Evolutionary conservation across 92 coral and sea anemone genomes (phyloP).

Genomic region (Porites cylindrica): DNA sequence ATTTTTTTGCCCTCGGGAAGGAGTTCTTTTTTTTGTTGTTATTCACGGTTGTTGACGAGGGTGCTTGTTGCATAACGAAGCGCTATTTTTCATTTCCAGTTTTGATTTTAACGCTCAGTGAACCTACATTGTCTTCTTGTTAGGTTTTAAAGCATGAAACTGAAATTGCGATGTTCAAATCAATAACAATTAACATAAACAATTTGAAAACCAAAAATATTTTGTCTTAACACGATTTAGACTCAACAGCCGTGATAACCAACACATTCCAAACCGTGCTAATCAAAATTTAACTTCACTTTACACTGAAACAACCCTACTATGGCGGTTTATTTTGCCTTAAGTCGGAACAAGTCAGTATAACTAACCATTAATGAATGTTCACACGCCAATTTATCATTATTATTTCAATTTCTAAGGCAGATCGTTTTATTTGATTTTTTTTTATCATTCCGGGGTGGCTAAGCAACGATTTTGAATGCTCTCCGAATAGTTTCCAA

Average conservation of each 20-base stretch:
- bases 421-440: too few species aligned
- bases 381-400: too few species aligned
- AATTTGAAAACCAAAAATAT: background rate
- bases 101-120: constrained; percentile 33
- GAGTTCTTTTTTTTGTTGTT: background rate
- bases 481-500: too few species aligned
- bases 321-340: constrained; percentile 4
- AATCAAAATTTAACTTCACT: background rate
- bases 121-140: background rate
- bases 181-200: constrained; percentile 9
- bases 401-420: too few species aligned
- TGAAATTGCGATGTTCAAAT: background rate
- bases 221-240: constrained; percentile 13
- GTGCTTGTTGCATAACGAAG: constrained; percentile 3
- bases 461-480: too few species aligned
- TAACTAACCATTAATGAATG: too few species aligned
- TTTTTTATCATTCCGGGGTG: too few species aligned
- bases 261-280: background rate
- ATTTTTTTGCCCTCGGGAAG: background rate
- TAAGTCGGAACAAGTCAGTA: too few species aligned
- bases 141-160: background rate
- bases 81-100: constrained; percentile 13
- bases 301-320: background rate
- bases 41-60: constrained; percentile 36
- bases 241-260: constrained; percentile 27